Evolutionary conservation across 2,113 vertebrate genomes (phyloP), one percentile per base, ranked within the genome.

Genomic region (Chunga burmeisteri): DNA sequence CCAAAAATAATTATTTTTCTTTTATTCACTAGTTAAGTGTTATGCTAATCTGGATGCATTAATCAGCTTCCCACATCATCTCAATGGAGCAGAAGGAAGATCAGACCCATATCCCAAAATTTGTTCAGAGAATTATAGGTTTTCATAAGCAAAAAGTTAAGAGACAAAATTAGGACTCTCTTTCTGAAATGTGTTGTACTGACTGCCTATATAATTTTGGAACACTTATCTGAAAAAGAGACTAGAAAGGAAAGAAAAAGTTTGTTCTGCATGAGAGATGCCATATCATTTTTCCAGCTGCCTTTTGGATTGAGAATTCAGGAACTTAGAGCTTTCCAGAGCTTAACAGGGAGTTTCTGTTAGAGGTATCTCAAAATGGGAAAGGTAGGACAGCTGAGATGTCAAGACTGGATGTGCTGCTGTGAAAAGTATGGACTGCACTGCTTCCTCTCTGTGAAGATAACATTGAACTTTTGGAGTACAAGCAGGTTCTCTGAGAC

Each of bases 1-100:
- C 6, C 0, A 72, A 84, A 71, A 70, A 20, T 17, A 0, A 11
- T 66, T 56, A 0, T 72, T 72, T 88, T 87, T 58, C 4, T 44
- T 80, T 78, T 70, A 26, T 68, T 91, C 15, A 58, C 40, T 15
- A 9, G 5, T 46, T 74, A 70, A 25, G 10, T 55, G 17, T 74
- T 65, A 23, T 38, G 19, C 42, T 71, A 79, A 79, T 7, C 17
- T 5, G 1, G 26, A 61, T 62, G 13, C 2, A 29, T 74, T 61
- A 52, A 56, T 86, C 38, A 26, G 4, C 34, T 86, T 89, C 36
- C 26, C 23, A 18, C 4, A 16, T 23, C 10, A 44, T 67, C 52
- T 58, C 19, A 44, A 4, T 32, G 8, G 13, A 72, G 16, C 23
- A 83, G 62, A 85, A 9, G 4, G 17, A 44, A 10, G 16, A 62